These are phyloP conservation scores for Chiroxiphia lanceolata DNA, from an alignment of 2,797 vertebrate species.

Conservation along the genomic window DNA sequence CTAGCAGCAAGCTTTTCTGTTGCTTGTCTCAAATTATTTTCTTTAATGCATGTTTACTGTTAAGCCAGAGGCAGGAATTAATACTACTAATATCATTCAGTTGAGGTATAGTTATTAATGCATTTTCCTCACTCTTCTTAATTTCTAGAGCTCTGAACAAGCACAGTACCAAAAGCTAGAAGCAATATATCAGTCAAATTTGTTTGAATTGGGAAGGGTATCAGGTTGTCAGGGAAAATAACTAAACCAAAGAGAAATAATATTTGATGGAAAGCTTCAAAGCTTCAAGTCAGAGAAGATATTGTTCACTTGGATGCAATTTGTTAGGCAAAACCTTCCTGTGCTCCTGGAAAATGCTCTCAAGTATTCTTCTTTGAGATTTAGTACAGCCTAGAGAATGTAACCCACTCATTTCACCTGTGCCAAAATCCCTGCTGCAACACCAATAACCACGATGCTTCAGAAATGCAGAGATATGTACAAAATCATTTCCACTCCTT, in stretches of 20 bases:
- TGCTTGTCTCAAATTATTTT: neutral
- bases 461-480: neutral
- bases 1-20: neutral
- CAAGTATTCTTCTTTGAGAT: neutral
- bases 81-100: neutral
- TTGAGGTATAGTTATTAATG: neutral
- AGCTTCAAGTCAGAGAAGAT: neutral
- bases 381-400: neutral
- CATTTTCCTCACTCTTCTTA: neutral
- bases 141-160: neutral
- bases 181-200: neutral
- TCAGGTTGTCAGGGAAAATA: neutral
- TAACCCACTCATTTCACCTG: neutral
- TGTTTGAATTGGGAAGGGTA: neutral
- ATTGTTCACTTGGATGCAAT: neutral
- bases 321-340: neutral
- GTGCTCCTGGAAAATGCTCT: neutral
- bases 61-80: conserved; percentile 18
- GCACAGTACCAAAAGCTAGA: neutral
- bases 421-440: neutral
- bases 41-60: neutral
- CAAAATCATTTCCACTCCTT: neutral
- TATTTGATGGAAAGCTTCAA: neutral
- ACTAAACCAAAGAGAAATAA: neutral
- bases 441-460: neutral